Conservation (phyloP, 2,888 invertebrate genomes). For the Hyposoter didymator region DNA sequence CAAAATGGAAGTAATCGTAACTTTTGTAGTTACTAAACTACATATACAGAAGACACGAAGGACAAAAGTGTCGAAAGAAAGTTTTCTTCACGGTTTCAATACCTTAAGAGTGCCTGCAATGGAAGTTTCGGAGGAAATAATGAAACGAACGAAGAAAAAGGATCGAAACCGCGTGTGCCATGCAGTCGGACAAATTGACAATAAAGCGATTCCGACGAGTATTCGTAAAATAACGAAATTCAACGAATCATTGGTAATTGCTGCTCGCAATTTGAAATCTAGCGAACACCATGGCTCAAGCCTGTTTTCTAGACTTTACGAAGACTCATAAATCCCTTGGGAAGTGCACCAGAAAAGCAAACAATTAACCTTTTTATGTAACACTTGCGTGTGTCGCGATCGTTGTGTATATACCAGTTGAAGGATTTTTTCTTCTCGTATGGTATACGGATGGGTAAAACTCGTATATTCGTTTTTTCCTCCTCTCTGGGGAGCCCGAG, state of each 20-base stretch:
- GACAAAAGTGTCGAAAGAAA: constrained; percentile 31
- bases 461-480: constrained; percentile 28
- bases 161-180: constrained; percentile 1
- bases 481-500: constrained; percentile 26
- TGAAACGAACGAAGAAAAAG: constrained; percentile 7
- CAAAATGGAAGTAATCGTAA: neutral
- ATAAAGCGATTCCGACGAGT: constrained; percentile 1
- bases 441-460: neutral
- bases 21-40: constrained; percentile 1
- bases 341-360: constrained; percentile 33
- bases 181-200: neutral
- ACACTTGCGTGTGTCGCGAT: constrained; percentile 10
- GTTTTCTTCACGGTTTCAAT: constrained; percentile 34
- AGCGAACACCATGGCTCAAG: neutral
- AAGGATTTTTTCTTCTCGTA: neutral
- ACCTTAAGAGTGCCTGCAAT: constrained; percentile 18
- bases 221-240: neutral
- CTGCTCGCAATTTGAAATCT: neutral
- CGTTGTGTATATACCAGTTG: neutral
- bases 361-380: constrained; percentile 59
- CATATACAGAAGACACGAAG: neutral
- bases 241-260: constrained; percentile 9
- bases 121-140: constrained; percentile 6
- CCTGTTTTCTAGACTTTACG: too few species aligned
- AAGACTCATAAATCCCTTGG: neutral